These are phyloP conservation scores for Tetramorium alpestre DNA, from an alignment of 1,140 invertebrate genomes.

Conservation along the genomic window DNA sequence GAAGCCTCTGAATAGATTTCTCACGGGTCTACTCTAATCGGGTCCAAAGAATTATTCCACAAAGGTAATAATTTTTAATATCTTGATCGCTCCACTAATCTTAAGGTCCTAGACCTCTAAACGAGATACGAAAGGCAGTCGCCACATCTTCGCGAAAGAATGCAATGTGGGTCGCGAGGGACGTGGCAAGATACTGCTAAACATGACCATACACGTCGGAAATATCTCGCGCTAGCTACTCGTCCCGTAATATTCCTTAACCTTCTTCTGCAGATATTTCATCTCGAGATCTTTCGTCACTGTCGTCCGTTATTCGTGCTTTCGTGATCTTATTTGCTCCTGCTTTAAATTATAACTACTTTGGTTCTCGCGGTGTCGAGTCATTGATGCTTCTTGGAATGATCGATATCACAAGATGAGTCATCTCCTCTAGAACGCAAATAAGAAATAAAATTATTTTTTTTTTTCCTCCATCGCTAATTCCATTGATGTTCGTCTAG, in stretches of 20 bases:
- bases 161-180: constrained; percentile 51
- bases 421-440: constrained; percentile 15
- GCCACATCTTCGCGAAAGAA: constrained; percentile 38
- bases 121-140: neutral
- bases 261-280: constrained; percentile 52
- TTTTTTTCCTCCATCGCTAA: neutral
- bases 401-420: neutral
- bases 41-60: neutral
- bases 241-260: constrained; percentile 60
- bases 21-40: neutral
- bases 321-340: constrained; percentile 26
- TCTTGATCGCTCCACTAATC: constrained; percentile 18
- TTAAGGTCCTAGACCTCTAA: constrained; percentile 5
- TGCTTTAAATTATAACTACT: constrained; percentile 29
- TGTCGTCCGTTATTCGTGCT: constrained; percentile 25
- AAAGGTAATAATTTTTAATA: constrained; percentile 14
- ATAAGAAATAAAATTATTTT: neutral
- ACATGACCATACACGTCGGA: constrained; percentile 74
- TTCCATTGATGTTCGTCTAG: neutral
- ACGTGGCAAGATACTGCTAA: constrained; percentile 68
- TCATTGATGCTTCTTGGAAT: neutral
- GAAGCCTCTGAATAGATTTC: neutral
- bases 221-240: constrained; percentile 58
- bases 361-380: neutral
- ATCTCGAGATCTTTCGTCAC: constrained; percentile 47